Percentiles rank a stretch among this genome's conserved stretches.
phyloP scores from a whole-genome alignment of 2,113 vertebrate species.

The Chlamydotis undulata region DNA sequence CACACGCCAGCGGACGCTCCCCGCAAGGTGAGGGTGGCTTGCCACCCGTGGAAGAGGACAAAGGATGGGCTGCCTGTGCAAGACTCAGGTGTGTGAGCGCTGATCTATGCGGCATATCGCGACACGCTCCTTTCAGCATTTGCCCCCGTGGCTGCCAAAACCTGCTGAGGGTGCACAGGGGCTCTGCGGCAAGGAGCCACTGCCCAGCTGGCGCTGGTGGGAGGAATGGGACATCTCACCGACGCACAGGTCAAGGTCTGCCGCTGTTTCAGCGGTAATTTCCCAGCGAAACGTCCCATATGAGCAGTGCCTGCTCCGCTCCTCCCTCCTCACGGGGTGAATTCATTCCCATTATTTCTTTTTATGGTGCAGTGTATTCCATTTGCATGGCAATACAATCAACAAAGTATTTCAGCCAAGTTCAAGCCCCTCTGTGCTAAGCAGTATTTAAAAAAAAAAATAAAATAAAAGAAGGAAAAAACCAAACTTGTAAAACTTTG shows the following conservation, averaged over 20 bases:
- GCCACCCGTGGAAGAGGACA: accelerated
- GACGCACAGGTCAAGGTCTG: accelerated
- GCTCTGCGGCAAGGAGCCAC: accelerated
- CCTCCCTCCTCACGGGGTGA: not conserved
- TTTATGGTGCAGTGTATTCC: not conserved
- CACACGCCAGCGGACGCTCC: accelerated
- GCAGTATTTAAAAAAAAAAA: not conserved
- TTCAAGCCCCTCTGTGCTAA: not conserved
- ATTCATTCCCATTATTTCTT: not conserved
- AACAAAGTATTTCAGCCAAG: not conserved
- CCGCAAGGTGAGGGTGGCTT: not conserved
- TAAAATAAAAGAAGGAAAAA: too few relatives aligned
- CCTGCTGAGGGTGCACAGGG: accelerated
- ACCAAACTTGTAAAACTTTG: not conserved
- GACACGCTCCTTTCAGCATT: accelerated
- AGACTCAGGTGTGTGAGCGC: accelerated
- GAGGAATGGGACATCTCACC: not conserved
- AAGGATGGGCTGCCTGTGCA: accelerated
- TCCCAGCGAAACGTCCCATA: not conserved
- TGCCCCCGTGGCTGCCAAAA: accelerated
- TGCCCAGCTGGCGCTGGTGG: accelerated
- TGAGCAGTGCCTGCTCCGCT: not conserved
- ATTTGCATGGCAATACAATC: not conserved
- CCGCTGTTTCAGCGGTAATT: accelerated
- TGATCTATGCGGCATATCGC: accelerated